Base-by-base conservation (phyloP, 1,140 invertebrate genomes). In the Hermatobates lingyangjiaoensis region DNA sequence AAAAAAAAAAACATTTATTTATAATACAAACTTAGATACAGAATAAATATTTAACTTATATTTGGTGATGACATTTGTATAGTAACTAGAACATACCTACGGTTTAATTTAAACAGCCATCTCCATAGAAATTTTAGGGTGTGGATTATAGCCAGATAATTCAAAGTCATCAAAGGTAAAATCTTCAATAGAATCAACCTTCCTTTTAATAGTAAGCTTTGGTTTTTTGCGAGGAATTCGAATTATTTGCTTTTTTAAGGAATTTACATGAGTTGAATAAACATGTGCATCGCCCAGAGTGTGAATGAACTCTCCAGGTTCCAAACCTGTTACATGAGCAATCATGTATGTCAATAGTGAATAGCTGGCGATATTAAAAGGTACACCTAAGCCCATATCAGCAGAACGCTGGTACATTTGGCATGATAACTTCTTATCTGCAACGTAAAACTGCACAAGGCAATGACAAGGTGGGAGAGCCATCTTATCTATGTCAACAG, bases 331-430 rank as follows among this genome's bases (percentile, higher is more conserved):
- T 10, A 98, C 75, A 66, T 97, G 87, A 48, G 94, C 94, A 58
- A 98, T 85, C 89, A 99, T 97, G 58, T 84, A 82, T 12, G 89
- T 96, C 0, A 98, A 70, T 4, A 98, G 63, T 1, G 93, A 79
- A 71, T 99, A 98, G 54, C 90, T 96, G 18, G 95, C 94, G 60
- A 99, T 95, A 65, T 99, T 99, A 63, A 98, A 99, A 20, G 95
- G 95, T 1, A 98, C 93, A 21, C 95, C 95, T 1, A 99, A 69
- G 5, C 93, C 93, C 81, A 99, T 90, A 68, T 99, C 95, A 18
- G 89, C 94, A 55, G 92, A 96, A 61, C 95, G 73, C 69, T 99
- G 95, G 66, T 97, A 98, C 53, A 99, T 65, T 60, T 93, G 82
- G 64, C 91, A 97, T 2, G 87, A 94, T 0, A 88, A 63, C 60